Percentiles rank a stretch among this genome's conserved stretches.
Conservation (phyloP, 2,113 vertebrate genomes). For the Ia io region DNA sequence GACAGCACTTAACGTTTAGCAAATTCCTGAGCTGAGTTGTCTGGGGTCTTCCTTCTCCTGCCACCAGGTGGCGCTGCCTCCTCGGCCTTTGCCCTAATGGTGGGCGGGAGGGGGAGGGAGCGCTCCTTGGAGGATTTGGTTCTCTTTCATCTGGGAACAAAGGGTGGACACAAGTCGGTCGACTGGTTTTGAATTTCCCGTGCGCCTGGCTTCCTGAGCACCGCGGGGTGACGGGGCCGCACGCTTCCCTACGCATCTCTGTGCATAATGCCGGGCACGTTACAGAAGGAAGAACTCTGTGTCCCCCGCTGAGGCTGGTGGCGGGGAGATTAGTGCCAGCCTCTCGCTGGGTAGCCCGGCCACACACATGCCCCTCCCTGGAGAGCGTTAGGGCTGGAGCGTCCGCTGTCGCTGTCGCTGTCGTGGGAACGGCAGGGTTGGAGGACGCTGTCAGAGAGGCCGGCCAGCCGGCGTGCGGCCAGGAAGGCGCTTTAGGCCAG, state of each 20-base stretch:
- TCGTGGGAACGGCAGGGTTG: neutral
- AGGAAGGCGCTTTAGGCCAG: neutral
- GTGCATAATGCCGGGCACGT: fast-evolving
- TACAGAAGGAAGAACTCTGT: neutral
- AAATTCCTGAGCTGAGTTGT: neutral
- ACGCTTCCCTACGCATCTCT: neutral
- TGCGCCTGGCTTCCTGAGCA: neutral
- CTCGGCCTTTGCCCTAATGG: fast-evolving
- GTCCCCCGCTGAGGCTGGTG: neutral
- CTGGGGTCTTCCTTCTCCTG: neutral
- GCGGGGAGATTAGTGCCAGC: fast-evolving
- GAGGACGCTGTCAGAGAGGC: neutral
- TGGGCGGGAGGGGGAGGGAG: fast-evolving
- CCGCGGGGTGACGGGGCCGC: neutral
- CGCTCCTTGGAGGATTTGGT: neutral
- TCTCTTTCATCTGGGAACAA: neutral
- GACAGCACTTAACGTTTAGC: neutral
- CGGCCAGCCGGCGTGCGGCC: neutral
- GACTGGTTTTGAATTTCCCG: neutral
- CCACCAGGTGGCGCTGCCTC: neutral
- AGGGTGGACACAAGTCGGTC: neutral
- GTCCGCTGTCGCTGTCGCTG: fast-evolving
- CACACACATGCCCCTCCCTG: neutral
- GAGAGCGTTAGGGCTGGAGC: neutral
- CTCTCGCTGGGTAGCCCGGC: neutral